Percentiles rank a stretch among this genome's conserved stretches.
These are phyloP conservation scores for Andrena bucephala DNA, from an alignment of 2,888 invertebrate genomes.

Conservation along the genomic window DNA sequence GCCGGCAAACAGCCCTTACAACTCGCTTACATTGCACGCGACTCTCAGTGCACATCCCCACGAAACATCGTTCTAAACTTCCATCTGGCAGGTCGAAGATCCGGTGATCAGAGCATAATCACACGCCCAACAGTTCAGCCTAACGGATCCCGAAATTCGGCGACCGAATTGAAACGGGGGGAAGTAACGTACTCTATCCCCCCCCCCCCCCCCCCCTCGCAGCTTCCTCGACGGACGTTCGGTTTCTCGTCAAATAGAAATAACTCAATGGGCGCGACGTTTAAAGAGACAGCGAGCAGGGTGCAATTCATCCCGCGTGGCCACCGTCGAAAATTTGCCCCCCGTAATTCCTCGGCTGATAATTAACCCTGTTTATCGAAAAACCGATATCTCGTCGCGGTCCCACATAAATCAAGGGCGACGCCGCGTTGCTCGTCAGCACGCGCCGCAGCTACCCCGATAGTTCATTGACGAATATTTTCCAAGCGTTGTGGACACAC, in stretches of 20 bases:
- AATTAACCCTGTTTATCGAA: slow-evolving; percentile 38
- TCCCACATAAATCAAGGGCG: slow-evolving; percentile 35
- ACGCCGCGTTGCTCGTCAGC: neutral
- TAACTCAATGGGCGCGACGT: neutral
- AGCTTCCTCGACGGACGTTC: neutral
- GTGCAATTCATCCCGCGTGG: neutral
- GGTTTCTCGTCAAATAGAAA: neutral
- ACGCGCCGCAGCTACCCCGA: neutral
- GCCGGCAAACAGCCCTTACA: neutral
- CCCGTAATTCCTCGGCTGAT: neutral
- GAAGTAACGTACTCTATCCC: neutral
- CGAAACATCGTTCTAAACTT: neutral
- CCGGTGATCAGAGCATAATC: neutral
- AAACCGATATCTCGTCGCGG: slow-evolving; percentile 34
- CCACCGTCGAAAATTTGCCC: slow-evolving; percentile 7
- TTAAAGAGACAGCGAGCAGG: neutral
- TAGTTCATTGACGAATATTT: slow-evolving; percentile 63
- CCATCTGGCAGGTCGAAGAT: slow-evolving; percentile 16
- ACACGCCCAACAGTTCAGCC: neutral
- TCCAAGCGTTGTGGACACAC: slow-evolving; percentile 42
- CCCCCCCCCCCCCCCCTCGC: neutral
- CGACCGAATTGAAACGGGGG: neutral
- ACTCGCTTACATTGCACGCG: neutral
- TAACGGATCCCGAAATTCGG: neutral
- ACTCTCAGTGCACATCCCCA: neutral